Evolutionary conservation across 2,113 vertebrate genomes (phyloP).

Genomic region (Trichechus manatus): DNA sequence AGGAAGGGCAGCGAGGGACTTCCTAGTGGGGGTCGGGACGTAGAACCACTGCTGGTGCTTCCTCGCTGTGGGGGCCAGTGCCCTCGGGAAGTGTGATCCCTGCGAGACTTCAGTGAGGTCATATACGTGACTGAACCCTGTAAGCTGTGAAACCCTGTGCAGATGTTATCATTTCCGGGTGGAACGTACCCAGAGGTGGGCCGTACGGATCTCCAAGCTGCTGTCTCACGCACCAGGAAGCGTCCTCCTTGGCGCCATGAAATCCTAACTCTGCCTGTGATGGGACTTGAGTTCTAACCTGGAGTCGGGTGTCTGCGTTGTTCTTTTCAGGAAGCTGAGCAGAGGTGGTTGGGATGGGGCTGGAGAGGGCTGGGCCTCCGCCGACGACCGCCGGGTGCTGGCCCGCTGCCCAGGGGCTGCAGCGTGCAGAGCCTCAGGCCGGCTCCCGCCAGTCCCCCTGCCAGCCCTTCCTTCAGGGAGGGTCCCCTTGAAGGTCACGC

Average conservation of each 20-base stretch:
- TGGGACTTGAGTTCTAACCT: no score
- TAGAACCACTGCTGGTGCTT: accelerated
- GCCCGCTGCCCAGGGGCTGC: no score
- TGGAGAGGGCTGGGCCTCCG: not conserved
- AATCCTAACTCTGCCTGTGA: no score
- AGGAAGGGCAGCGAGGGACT: not conserved
- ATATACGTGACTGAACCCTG: no score
- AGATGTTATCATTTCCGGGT: not conserved
- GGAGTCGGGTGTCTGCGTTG: no score
- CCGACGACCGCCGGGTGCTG: no score
- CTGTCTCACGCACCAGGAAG: not conserved
- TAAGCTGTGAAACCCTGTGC: not conserved
- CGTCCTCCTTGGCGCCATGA: no score
- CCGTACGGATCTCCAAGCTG: not conserved
- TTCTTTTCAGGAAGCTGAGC: no score
- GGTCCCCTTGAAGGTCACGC: no score
- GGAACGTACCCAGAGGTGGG: not conserved
- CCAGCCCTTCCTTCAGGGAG: no score
- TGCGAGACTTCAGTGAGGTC: not conserved
- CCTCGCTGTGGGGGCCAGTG: not conserved
- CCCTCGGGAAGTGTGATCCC: not conserved
- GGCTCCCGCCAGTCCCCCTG: no score
- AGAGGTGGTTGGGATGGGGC: not conserved
- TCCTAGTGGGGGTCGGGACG: no score
- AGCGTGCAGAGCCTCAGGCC: not conserved